Evolutionary conservation across 2,113 vertebrate species (phyloP), one percentile per base, ranked within the genome.

Genomic region (Nyctereutes procyonoides): DNA sequence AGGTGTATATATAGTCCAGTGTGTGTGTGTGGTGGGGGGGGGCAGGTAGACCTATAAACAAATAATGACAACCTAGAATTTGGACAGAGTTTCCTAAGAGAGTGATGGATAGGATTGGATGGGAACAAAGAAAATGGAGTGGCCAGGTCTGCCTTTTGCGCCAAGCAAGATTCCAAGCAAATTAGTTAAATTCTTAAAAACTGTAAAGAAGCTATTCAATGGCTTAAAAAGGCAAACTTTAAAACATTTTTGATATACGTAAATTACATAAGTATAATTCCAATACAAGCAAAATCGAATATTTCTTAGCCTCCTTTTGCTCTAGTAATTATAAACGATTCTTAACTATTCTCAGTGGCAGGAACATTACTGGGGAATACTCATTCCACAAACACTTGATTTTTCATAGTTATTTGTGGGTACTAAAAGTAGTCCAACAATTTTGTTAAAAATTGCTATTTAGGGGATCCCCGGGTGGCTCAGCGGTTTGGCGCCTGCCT

Each of bases 371-470:
- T 30, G 43, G 35, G 15, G 69, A 73, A 38, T 7, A 60, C 4
- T 69, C 43, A n/a, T 79, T 35, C 14, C n/a, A 82, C n/a, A 58
- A 63, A 77, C 65, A 73, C 30, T 71, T 73, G 58, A 88, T 79
- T 91, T 53, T 96, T 95, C 35, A 77, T 80, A 84, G 8, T 74
- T 77, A 88, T 87, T 62, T 62, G 74, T 87, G 63, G 30, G 5
- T 85, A 55, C 76, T 93, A 55, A 55, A 91, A 60, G 65, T 35
- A 82, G 60, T 76, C 38, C 63, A 79, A 60, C 3, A n/a, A 22
- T 93, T 67, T 74, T 17, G 88, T 88, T 71, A 22, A 87, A 63
- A 95, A 84, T 80, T 38, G 22, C 15, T 60, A 0, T 58, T 88
- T 80, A 74, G 22, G 43, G 43, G 43, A 43, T 43, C 43, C 5